Percentiles rank a stretch among this genome's conserved stretches.
phyloP scores from a whole-genome alignment of 2,888 invertebrate species.

The Yponomeuta cagnagella region DNA sequence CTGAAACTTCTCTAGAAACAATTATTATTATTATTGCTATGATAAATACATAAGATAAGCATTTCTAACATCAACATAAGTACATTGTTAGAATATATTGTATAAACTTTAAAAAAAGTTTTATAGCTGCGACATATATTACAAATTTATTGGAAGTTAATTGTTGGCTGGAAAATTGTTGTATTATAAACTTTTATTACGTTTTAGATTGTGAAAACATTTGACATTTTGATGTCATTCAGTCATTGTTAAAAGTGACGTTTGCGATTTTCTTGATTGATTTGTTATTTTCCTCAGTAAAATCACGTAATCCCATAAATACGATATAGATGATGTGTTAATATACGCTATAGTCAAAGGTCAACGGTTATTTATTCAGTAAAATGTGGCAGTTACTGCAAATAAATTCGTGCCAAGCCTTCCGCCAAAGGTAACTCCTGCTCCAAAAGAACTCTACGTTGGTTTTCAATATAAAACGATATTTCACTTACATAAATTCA shows the following conservation, averaged over 20 bases:
- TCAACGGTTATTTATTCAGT: slow-evolving; percentile 15
- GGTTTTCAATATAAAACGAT: not conserved
- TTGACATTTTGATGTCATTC: not conserved
- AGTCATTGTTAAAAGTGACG: not conserved
- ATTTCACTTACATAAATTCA: not conserved
- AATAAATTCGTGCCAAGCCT: slow-evolving; percentile 42
- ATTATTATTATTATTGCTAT: too few relatives aligned
- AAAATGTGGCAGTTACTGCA: slow-evolving; percentile 66
- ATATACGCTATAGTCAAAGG: not conserved
- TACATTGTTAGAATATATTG: too few relatives aligned
- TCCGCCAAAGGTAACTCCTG: slow-evolving; percentile 51
- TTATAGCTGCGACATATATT: too few relatives aligned
- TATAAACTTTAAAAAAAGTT: too few relatives aligned
- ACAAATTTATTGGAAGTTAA: too few relatives aligned
- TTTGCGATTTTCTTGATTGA: slow-evolving; percentile 4
- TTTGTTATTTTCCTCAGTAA: not conserved
- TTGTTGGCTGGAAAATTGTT: too few relatives aligned
- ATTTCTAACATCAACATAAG: too few relatives aligned
- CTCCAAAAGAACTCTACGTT: slow-evolving; percentile 14
- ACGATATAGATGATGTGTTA: not conserved
- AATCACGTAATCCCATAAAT: slow-evolving; percentile 7
- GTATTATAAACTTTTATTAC: too few relatives aligned
- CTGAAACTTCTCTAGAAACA: not conserved
- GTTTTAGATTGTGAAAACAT: not conserved
- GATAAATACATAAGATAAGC: too few relatives aligned